phyloP scores from a whole-genome alignment of 92 coral and sea anemone genomes.

The Chrysogorgia sp. region DNA sequence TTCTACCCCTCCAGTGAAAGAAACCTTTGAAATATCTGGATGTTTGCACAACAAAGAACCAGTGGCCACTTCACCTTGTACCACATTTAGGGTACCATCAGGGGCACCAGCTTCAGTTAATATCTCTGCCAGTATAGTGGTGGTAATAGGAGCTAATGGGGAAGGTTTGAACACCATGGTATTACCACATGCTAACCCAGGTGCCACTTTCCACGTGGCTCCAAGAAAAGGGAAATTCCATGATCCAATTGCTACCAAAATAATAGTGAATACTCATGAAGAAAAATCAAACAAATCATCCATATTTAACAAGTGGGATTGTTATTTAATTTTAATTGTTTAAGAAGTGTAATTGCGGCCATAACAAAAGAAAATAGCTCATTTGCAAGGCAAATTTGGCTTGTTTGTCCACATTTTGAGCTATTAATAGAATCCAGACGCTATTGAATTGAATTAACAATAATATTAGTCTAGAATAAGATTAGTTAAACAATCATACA shows the following conservation, averaged over 20 bases:
- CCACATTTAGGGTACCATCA: slow-evolving; percentile 73
- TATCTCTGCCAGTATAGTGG: slow-evolving; percentile 84
- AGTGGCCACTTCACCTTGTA: slow-evolving; percentile 91
- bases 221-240: slow-evolving; percentile 97
- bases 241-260: slow-evolving; percentile 84
- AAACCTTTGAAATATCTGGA: slow-evolving; percentile 79
- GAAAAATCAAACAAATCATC: background rate
- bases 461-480: too few species aligned
- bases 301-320: too few species aligned
- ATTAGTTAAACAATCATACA: too few species aligned
- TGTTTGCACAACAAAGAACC: slow-evolving; percentile 80
- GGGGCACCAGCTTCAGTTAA: slow-evolving; percentile 89
- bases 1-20: slow-evolving; percentile 93
- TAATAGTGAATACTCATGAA: background rate
- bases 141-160: slow-evolving; percentile 85
- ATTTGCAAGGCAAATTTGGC: too few species aligned
- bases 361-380: too few species aligned
- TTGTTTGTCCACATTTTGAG: too few species aligned
- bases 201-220: slow-evolving; percentile 87
- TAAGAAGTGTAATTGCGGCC: too few species aligned
- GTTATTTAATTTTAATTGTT: too few species aligned
- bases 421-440: too few species aligned
- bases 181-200: slow-evolving; percentile 95
- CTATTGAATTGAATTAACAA: too few species aligned
- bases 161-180: slow-evolving; percentile 94